Conservation (phyloP, 2,797 vertebrate genomes). For the Acrocephalus scirpaceus region DNA sequence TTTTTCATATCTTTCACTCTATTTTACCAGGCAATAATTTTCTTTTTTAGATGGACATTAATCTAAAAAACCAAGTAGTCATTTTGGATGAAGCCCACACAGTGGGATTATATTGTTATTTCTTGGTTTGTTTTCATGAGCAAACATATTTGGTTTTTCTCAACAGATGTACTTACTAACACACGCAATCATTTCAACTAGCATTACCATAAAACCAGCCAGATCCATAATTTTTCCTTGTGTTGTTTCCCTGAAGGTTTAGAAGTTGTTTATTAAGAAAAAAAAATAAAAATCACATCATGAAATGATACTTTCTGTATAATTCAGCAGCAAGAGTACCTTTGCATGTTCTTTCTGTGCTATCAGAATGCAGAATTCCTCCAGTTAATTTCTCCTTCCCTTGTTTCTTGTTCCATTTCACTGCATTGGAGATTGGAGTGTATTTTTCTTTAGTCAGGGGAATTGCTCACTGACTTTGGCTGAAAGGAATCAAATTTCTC, state of each 20-base stretch:
- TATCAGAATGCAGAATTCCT: neutral
- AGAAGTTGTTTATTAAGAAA: neutral
- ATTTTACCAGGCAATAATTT: too few relatives aligned
- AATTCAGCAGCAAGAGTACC: neutral
- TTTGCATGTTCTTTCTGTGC: neutral
- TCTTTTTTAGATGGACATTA: too few relatives aligned
- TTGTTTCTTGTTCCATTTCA: conserved; percentile 1
- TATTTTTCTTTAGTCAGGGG: neutral
- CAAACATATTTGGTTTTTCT: neutral
- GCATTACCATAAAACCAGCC: neutral
- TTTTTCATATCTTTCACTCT: too few relatives aligned
- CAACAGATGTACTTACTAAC: neutral
- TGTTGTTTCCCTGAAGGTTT: neutral
- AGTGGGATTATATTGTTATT: neutral
- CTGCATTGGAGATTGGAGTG: neutral
- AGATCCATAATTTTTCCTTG: neutral
- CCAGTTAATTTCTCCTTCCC: neutral
- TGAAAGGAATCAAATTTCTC: conserved; percentile 33
- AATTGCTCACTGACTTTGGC: neutral
- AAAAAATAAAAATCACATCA: neutral
- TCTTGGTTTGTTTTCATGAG: neutral
- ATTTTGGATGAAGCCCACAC: too few relatives aligned
- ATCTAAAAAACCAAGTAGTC: too few relatives aligned
- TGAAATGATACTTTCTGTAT: neutral
- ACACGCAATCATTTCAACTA: neutral